phyloP scores from a whole-genome alignment of 2,113 vertebrate species.

The Pogonocichla stellata region DNA sequence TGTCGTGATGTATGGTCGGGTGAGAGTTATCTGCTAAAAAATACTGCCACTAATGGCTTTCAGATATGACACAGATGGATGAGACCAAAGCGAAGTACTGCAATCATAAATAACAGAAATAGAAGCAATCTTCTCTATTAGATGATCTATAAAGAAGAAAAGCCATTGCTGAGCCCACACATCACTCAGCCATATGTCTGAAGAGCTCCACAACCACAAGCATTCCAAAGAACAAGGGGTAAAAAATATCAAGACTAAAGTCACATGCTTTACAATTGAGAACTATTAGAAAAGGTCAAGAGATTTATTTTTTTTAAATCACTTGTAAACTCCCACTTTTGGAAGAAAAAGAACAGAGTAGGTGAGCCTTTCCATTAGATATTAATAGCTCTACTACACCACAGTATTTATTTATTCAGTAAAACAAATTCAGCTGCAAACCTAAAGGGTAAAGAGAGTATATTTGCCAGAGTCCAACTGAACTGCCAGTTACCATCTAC shows the following conservation, averaged over 20 bases:
- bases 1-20: fast-evolving
- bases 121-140: background rate
- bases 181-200: background rate
- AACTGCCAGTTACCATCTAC: background rate
- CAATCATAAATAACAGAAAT: background rate
- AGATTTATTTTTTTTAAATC: background rate
- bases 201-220: background rate
- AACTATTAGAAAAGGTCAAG: background rate
- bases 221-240: background rate
- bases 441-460: background rate
- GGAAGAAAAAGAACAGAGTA: background rate
- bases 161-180: background rate
- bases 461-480: background rate
- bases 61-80: background rate
- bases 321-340: background rate
- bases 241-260: background rate
- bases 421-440: background rate
- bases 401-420: background rate
- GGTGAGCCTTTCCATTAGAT: background rate
- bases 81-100: background rate
- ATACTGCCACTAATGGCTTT: background rate
- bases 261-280: background rate
- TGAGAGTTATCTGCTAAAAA: background rate
- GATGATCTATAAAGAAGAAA: background rate
- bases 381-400: background rate